These are phyloP conservation scores for Rhyacophila evoluta DNA, from an alignment of 2,888 invertebrate species.

Conservation along the genomic window DNA sequence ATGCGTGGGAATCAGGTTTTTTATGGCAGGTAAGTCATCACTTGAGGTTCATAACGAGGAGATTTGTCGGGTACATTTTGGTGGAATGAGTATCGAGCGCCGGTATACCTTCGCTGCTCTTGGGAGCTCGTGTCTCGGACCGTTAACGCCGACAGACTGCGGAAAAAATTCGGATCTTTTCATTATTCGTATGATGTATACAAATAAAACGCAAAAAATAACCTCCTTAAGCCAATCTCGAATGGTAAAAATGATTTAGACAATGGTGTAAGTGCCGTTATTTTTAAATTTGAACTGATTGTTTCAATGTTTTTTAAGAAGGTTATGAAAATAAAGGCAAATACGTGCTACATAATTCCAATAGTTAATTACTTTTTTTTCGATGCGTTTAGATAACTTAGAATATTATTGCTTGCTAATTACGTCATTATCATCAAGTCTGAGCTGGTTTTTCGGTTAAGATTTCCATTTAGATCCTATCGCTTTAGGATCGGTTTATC, in stretches of 20 bases:
- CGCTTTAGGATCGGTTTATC: too few relatives aligned
- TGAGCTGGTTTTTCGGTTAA: too few relatives aligned
- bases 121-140: neutral
- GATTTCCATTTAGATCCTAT: too few relatives aligned
- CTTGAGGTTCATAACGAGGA: neutral
- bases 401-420: neutral
- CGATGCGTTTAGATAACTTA: too few relatives aligned
- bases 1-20: conserved; percentile 1
- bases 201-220: neutral
- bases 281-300: neutral
- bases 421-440: too few relatives aligned
- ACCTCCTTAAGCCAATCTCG: neutral
- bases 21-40: neutral
- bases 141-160: neutral
- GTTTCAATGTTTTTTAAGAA: neutral
- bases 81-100: neutral
- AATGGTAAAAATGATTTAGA: neutral
- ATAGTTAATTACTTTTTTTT: neutral
- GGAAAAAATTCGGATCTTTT: neutral
- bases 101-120: neutral
- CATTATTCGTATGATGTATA: neutral
- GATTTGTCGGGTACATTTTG: neutral
- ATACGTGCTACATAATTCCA: neutral
- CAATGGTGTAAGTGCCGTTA: neutral
- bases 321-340: neutral